Evolutionary conservation across 2,888 invertebrate genomes (phyloP), one percentile per base, ranked within the genome.

Genomic region (Idaea aversata): DNA sequence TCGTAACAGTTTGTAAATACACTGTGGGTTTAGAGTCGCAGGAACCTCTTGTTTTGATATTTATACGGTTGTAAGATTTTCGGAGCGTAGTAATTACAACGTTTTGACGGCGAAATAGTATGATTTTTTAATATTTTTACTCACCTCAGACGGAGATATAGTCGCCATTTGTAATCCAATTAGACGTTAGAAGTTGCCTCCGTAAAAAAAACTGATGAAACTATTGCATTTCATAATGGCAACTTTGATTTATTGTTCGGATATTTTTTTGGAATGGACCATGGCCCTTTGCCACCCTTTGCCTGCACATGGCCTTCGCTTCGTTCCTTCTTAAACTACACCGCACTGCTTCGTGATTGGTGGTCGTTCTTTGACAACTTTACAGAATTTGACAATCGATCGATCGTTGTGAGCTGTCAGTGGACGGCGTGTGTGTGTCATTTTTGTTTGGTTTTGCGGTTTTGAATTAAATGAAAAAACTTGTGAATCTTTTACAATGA

Each of bases 141-240:
- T 93, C 89, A 95, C 95, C 94, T 95, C 95, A 85, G 95, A 95
- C 90, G 95, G 95, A 87, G 95, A 95, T 94, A 95, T 94, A 92
- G 95, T 94, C 93, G 95, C 95, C 95, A 95, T 95, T 47, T 94
- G 94, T 94, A 93, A 90, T 91, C 87, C 85, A 90, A 90, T 90
- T 85, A 86, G 87, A 86, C 86, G 82, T 87, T 82, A 84, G 76
- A 81, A 87, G 85, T 88, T 91, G 78, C 88, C 77, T 86, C 57
- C 61, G 67, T 58, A 74, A 72, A 79, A 77, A 77, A 72, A 61
- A 47, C 61, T 61, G 61, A 61, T 58, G 16, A 57, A 61, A 10
- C 3, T 47, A 10, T 47, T 47, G 2, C 10, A 36, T 36, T 47
- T 47, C 10, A 47, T 7, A 7, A 36, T 36, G 36, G 36, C 36